Evolutionary conservation across 2,797 vertebrate species (phyloP).

Genomic region (Urosaurus nigricauda): DNA sequence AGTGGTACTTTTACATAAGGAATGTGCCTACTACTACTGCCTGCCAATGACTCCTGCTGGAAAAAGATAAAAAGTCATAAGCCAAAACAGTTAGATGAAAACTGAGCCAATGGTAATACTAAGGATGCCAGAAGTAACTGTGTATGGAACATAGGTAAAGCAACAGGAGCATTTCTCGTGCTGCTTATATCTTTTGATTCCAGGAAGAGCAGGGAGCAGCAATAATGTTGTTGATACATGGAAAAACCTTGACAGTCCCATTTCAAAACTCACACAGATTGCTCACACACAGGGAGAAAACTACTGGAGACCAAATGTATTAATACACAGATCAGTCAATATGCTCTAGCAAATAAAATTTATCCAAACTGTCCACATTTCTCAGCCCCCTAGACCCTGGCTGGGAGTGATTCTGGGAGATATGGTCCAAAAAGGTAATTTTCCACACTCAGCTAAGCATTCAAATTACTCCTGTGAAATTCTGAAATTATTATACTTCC

Average conservation of each 20-base stretch:
- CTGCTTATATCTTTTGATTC: not conserved
- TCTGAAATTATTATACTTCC: not conserved
- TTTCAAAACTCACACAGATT: not conserved
- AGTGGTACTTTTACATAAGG: constrained; percentile 11
- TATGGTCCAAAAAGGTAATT: too few relatives aligned
- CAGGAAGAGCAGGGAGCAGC: not conserved
- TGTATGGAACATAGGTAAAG: not conserved
- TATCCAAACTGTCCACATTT: too few relatives aligned
- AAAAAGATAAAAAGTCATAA: not conserved
- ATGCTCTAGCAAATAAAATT: too few relatives aligned
- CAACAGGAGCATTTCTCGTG: not conserved
- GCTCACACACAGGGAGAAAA: not conserved
- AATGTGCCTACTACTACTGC: constrained; percentile 8
- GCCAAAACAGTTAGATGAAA: not conserved
- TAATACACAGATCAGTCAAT: not conserved
- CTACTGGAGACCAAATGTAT: not conserved
- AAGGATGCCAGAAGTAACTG: not conserved
- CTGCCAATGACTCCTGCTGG: not conserved
- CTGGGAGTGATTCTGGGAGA: too few relatives aligned
- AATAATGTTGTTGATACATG: not conserved
- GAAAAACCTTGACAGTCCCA: not conserved
- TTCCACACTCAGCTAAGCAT: not conserved
- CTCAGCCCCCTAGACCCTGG: too few relatives aligned
- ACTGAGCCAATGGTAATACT: not conserved
- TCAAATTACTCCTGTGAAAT: not conserved